A percentile compares a stretch with the other conserved stretches of the same genome.
Conservation (phyloP, 2,113 vertebrate species). For the Sigmodon hispidus region DNA sequence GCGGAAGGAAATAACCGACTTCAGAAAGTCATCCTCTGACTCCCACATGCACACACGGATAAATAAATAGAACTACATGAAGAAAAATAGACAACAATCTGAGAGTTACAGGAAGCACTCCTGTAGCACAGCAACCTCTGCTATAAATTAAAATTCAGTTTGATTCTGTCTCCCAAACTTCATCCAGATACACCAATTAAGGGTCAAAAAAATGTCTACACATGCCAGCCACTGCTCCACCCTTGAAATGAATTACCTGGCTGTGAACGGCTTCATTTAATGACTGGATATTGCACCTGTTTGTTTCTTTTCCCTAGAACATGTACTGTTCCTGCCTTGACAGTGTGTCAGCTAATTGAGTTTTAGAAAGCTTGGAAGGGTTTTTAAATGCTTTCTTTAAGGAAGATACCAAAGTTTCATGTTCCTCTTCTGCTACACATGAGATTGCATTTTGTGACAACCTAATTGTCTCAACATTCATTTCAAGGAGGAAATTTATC, state of each 20-base stretch:
- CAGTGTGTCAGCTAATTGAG: slow-evolving; percentile 62
- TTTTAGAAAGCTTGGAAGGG: slow-evolving; percentile 68
- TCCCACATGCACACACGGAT: not conserved
- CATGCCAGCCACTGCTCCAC: not conserved
- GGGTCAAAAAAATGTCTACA: slow-evolving; percentile 25
- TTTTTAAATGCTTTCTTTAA: slow-evolving; percentile 63
- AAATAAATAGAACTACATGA: not conserved
- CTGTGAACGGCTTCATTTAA: slow-evolving; percentile 62
- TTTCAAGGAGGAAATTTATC: slow-evolving; percentile 75
- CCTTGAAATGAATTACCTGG: slow-evolving; percentile 63
- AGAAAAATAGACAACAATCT: not conserved
- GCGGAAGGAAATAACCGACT: not conserved
- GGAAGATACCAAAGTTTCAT: slow-evolving; percentile 50
- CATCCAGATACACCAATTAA: slow-evolving; percentile 12
- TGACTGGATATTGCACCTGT: not conserved
- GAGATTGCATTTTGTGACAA: slow-evolving; percentile 70
- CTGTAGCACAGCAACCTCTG: not conserved
- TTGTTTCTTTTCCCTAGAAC: slow-evolving; percentile 63
- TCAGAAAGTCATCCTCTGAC: not conserved
- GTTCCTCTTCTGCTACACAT: slow-evolving; percentile 59
- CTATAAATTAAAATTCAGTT: slow-evolving; percentile 50
- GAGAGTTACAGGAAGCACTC: not conserved
- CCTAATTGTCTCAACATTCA: slow-evolving; percentile 71
- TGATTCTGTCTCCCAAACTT: slow-evolving; percentile 41
- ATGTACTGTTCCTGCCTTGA: slow-evolving; percentile 48